Evolutionary conservation across 1,140 invertebrate species (phyloP).

Genomic region (Argopecten irradians): DNA sequence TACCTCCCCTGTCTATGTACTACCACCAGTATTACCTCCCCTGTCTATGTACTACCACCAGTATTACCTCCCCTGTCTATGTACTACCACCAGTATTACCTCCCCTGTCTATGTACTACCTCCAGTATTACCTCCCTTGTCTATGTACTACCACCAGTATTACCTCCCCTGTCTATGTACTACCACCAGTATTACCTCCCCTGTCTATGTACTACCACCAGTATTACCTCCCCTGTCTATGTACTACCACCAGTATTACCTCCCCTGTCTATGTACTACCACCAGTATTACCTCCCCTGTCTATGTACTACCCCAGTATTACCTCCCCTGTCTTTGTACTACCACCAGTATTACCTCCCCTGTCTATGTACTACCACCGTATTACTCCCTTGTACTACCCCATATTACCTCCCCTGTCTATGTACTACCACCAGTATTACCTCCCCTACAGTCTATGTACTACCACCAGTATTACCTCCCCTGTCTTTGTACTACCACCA

Average conservation of each 20-base stretch:
- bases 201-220: neutral
- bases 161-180: neutral
- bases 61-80: neutral
- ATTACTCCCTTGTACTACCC: no score
- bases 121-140: neutral
- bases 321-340: no score
- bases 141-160: neutral
- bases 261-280: neutral
- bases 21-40: neutral
- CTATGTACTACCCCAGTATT: no score
- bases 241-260: neutral
- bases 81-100: neutral
- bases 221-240: neutral
- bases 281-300: neutral
- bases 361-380: no score
- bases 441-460: no score
- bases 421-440: no score
- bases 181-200: neutral
- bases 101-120: neutral
- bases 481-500: no score
- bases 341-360: no score
- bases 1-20: neutral
- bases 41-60: neutral
- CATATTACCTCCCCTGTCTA: no score
- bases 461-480: no score